phyloP scores from a whole-genome alignment of 2,797 vertebrate species.

The Poecilia velifera region DNA sequence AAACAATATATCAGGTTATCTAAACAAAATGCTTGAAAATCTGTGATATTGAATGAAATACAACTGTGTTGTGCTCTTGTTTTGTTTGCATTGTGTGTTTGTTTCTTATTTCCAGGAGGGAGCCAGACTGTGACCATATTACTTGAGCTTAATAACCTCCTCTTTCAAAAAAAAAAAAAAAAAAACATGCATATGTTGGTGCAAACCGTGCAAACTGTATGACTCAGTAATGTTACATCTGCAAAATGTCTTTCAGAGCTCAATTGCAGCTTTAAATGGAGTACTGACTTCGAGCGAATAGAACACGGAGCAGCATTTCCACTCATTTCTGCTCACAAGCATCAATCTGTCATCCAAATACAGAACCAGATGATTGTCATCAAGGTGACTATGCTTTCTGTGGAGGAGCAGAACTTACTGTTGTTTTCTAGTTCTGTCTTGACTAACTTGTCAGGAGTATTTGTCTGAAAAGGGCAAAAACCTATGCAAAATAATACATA shows the following conservation, averaged over 20 bases:
- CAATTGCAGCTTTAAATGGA: neutral
- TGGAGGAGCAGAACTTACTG: neutral
- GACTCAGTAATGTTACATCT: neutral
- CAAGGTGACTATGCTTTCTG: neutral
- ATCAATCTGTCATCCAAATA: no score
- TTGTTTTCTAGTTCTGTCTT: neutral
- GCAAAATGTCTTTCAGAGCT: neutral
- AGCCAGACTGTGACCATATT: neutral
- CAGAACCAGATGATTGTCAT: no score
- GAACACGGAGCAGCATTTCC: neutral
- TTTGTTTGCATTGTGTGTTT: neutral
- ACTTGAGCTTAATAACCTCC: neutral
- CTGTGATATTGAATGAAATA: neutral
- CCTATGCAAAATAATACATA: neutral
- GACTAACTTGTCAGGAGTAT: neutral
- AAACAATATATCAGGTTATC: neutral
- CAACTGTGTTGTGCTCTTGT: neutral
- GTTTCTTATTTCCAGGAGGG: neutral
- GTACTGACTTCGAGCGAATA: neutral
- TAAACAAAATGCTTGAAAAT: neutral
- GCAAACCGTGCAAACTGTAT: neutral
- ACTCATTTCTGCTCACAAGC: neutral
- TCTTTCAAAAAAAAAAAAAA: no score
- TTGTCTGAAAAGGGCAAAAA: neutral
- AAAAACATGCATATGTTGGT: neutral